Evolutionary conservation across 1,140 invertebrate genomes (phyloP).

Genomic region (Eumaeus atala): DNA sequence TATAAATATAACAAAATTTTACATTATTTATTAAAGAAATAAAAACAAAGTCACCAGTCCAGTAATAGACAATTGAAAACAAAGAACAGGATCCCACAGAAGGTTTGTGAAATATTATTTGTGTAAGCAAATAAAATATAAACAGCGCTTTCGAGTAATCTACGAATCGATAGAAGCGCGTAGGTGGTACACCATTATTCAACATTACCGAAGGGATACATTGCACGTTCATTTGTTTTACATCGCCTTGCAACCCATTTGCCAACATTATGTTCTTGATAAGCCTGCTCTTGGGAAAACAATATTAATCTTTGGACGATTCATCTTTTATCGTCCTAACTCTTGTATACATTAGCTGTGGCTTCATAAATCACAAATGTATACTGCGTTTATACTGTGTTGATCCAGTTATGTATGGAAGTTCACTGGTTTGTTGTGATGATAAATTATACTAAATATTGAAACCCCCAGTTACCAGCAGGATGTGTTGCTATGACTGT

Average conservation of each 20-base stretch:
- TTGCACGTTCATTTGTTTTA: conserved; percentile 36
- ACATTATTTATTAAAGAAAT: no score
- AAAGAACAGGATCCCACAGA: background rate
- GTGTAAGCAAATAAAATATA: conserved; percentile 10
- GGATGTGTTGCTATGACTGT: no score
- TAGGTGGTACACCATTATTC: conserved; percentile 22
- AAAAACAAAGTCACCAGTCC: no score
- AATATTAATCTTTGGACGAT: conserved; percentile 55
- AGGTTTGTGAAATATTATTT: conserved; percentile 7
- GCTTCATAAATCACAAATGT: conserved; percentile 47
- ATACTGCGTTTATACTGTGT: conserved; percentile 20
- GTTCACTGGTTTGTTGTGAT: conserved; percentile 5
- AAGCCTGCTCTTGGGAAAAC: conserved; percentile 44
- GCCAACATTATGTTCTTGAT: conserved; percentile 51
- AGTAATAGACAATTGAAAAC: background rate
- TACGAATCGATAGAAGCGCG: conserved; percentile 19
- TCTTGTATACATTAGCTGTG: conserved; percentile 37
- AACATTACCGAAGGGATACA: conserved; percentile 22
- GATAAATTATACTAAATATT: no score
- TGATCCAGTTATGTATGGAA: background rate
- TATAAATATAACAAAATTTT: no score
- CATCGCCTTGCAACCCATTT: conserved; percentile 40
- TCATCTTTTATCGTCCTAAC: conserved; percentile 56
- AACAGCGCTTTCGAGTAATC: conserved; percentile 18
- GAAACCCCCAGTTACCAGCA: no score